Evolutionary conservation across 2,888 invertebrate species (phyloP).

Genomic region (Drosophila fungiperda): DNA sequence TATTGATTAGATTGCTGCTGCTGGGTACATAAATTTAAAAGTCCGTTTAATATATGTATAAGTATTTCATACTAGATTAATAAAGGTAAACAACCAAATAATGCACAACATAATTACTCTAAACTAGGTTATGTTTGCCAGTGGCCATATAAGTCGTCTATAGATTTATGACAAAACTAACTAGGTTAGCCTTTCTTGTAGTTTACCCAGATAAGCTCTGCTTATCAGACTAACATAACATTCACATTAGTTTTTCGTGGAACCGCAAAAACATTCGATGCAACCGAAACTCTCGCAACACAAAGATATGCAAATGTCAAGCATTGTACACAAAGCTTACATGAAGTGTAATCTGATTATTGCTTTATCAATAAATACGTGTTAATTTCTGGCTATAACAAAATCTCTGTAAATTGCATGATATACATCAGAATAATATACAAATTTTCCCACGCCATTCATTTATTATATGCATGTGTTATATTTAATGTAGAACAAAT

Average conservation of each 20-base stretch:
- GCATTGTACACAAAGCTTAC: background rate
- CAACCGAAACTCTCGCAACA: background rate
- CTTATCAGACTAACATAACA: slow-evolving; percentile 22
- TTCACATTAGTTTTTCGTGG: background rate
- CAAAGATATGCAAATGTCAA: background rate
- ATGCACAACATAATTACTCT: background rate
- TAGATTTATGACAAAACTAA: slow-evolving; percentile 44
- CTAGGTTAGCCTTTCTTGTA: slow-evolving; percentile 34
- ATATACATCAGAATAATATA: background rate
- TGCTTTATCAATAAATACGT: slow-evolving; percentile 28
- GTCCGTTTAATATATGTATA: slow-evolving; percentile 25
- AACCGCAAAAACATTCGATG: too few relatives aligned
- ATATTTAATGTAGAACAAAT: background rate
- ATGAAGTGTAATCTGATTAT: slow-evolving; percentile 5
- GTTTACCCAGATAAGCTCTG: slow-evolving; percentile 34
- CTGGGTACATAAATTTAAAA: slow-evolving; percentile 20
- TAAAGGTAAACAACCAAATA: slow-evolving; percentile 4
- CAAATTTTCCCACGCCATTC: background rate
- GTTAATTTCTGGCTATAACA: background rate
- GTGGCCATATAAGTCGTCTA: slow-evolving; percentile 14
- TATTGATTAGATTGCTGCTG: slow-evolving; percentile 26
- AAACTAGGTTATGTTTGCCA: slow-evolving; percentile 53
- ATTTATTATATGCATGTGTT: background rate
- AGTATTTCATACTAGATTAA: slow-evolving; percentile 1
- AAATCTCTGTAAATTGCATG: background rate